Base-by-base conservation (phyloP, 1,140 invertebrate species). In the Pantala flavescens region DNA sequence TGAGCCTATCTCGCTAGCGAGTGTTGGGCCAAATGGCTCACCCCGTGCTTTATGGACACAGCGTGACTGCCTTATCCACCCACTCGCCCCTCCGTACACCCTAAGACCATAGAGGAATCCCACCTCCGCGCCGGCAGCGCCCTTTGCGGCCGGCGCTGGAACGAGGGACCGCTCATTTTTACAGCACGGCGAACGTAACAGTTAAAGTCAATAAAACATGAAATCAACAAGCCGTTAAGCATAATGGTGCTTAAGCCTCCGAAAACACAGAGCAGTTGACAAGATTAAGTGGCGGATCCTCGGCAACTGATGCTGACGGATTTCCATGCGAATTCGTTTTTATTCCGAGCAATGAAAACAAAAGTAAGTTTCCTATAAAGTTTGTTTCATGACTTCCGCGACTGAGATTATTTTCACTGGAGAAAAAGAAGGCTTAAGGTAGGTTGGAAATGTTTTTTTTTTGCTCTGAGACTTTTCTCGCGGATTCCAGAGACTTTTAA, bases 201-300 rank as follows among this genome's bases (percentile, higher is more conserved):
- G 49, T 63, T 63, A 63, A 63, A 63, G 49, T 63, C 49, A 63
- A 63, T 63, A 63, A 63, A 63, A 63, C 49, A 63, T 63, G 49
- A 63, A 63, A 63, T 63, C 49, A 63, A 63, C 49, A 63, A 63
- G 49, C 49, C 49, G 49, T 63, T 7, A 63, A 63, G 16, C 49
- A 63, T 63, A 63, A 63, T 63, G 49, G 49, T 63, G 49, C 49
- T 63, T 63, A 63, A 63, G n/a, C 3, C 49, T 63, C 49, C 49
- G 49, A 63, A 63, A 63, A 63, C 49, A 63, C 49, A 63, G 28
- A 36, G 49, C 49, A 63, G 49, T 63, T 63, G 49, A 63, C 49
- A 63, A 63, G 49, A 63, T 63, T 63, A 16, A 36, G 28, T 63
- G 12, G 49, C 49, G 49, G 3, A 63, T 63, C 49, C 12, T 63